Conservation (phyloP, 2,113 vertebrate species). For the Chlorodrepanis virens region DNA sequence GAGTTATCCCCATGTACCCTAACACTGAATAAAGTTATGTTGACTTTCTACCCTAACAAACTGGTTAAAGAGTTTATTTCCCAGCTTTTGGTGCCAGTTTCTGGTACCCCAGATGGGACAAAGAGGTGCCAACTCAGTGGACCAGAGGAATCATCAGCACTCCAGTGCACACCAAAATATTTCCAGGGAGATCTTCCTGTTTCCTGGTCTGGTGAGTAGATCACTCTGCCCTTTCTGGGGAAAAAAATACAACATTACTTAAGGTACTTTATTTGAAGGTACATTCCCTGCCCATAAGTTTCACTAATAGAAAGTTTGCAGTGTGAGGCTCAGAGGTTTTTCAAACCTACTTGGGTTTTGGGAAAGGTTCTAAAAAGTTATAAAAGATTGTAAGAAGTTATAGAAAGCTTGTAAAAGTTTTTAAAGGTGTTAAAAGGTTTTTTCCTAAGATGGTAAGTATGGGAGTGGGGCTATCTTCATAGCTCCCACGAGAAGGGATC, state of each 20-base stretch:
- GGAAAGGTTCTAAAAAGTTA: not conserved
- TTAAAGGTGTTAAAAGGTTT: not conserved
- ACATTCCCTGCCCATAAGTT: not conserved
- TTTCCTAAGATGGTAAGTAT: not conserved
- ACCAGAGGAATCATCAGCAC: not conserved
- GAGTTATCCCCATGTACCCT: too few species aligned
- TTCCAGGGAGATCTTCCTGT: not conserved
- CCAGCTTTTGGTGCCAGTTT: not conserved
- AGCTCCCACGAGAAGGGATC: not conserved
- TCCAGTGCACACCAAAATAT: not conserved
- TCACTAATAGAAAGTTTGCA: not conserved
- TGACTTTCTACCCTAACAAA: not conserved
- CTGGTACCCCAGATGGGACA: not conserved
- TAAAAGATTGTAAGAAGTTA: not conserved
- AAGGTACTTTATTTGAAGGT: not conserved
- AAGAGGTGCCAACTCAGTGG: not conserved
- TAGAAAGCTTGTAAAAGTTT: not conserved
- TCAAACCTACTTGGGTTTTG: not conserved
- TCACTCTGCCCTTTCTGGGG: not conserved
- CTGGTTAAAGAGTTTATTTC: not conserved
- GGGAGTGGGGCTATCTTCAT: not conserved
- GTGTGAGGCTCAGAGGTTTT: not conserved
- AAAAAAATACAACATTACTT: not conserved
- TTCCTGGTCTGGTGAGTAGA: not conserved
- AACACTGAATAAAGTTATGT: not conserved